A percentile compares a stretch with the other conserved stretches of the same genome.
phyloP scores from a whole-genome alignment of 1,140 invertebrate genomes.

The Caligus rogercresseyi region DNA sequence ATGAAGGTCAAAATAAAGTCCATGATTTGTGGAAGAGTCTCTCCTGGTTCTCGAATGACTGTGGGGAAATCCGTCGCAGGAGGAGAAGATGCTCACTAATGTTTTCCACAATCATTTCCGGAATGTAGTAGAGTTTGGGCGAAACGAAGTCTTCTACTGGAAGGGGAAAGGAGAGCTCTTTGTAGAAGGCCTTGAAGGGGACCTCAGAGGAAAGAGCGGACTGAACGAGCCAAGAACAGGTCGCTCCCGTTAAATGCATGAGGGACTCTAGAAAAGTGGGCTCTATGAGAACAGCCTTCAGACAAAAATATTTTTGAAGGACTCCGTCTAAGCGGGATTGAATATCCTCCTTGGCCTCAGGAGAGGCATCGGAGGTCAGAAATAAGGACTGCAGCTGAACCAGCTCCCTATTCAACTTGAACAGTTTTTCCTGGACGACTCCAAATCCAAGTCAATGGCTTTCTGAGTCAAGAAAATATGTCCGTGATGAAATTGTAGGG shows the following conservation, averaged over 20 bases:
- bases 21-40: constrained; percentile 47
- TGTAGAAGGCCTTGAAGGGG: constrained; percentile 36
- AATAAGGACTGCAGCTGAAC: constrained; percentile 50
- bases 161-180: constrained; percentile 45
- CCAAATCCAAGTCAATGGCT: constrained; percentile 62
- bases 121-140: constrained; percentile 46
- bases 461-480: constrained; percentile 71
- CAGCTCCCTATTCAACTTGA: constrained; percentile 44
- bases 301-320: constrained; percentile 36
- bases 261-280: constrained; percentile 45
- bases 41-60: constrained; percentile 40
- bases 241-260: constrained; percentile 55
- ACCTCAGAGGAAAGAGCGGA: constrained; percentile 36
- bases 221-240: constrained; percentile 65
- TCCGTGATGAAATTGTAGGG: constrained; percentile 62
- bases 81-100: constrained; percentile 58
- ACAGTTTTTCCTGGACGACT: constrained; percentile 38
- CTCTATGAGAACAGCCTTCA: constrained; percentile 49
- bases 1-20: constrained; percentile 45
- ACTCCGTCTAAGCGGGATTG: constrained; percentile 42
- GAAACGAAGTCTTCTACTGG: constrained; percentile 34
- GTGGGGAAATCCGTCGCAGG: constrained; percentile 41
- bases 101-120: constrained; percentile 78
- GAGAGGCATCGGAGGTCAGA: constrained; percentile 37
- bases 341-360: constrained; percentile 39